Conservation (phyloP, 2,797 vertebrate species). For the Moxostoma hubbsi region DNA sequence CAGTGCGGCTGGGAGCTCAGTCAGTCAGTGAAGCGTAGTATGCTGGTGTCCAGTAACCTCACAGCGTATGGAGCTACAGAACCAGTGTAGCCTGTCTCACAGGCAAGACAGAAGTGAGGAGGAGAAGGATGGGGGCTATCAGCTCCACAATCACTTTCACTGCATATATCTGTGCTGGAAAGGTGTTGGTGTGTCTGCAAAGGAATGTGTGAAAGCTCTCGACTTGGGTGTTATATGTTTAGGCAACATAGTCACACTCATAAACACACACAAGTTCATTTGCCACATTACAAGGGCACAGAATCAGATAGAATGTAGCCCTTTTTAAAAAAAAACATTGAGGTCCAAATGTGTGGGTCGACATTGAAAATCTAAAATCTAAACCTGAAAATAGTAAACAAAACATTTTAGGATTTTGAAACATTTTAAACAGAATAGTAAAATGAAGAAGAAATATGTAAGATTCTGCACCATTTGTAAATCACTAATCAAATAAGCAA, state of each 20-base stretch:
- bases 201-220: slow-evolving; percentile 35
- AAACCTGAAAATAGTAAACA: too few relatives aligned
- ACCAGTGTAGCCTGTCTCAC: neutral
- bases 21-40: neutral
- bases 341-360: neutral
- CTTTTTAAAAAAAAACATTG: neutral
- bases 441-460: too few relatives aligned
- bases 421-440: too few relatives aligned
- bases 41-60: slow-evolving; percentile 5
- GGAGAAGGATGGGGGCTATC: slow-evolving; percentile 17
- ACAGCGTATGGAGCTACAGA: neutral
- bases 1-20: too few relatives aligned
- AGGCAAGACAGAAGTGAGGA: neutral
- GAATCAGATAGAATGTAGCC: neutral
- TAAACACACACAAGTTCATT: neutral
- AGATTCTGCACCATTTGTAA: too few relatives aligned
- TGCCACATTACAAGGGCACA: slow-evolving; percentile 1
- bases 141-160: slow-evolving; percentile 21
- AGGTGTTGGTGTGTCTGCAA: slow-evolving; percentile 42
- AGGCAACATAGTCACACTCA: slow-evolving; percentile 24
- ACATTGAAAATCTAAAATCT: neutral
- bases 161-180: slow-evolving; percentile 15
- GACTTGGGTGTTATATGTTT: slow-evolving; percentile 40
- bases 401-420: too few relatives aligned
- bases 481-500: too few relatives aligned